Conservation (phyloP, 2,797 vertebrate species). For the Gymnoscopelus braueri region DNA sequence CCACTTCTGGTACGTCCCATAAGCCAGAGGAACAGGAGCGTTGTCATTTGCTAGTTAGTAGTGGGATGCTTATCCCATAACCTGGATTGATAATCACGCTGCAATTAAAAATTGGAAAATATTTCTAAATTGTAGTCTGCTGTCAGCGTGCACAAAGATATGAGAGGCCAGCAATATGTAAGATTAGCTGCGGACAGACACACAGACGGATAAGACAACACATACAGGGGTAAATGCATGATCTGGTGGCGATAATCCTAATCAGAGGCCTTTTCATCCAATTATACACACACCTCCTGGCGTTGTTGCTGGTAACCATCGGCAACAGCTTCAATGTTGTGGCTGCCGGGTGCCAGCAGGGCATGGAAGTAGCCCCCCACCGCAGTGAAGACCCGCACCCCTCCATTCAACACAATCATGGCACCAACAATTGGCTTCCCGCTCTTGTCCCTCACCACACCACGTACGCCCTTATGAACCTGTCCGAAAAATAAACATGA, state of each 20-base stretch:
- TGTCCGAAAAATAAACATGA: conserved; percentile 57
- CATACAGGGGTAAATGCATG: too few species aligned
- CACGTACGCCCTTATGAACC: conserved; percentile 97
- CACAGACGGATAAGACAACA: too few species aligned
- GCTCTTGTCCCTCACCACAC: conserved; percentile 90
- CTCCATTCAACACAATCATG: conserved; percentile 88
- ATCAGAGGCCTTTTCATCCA: not conserved
- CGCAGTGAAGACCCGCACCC: conserved; percentile 83
- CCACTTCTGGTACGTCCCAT: too few species aligned
- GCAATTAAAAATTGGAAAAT: too few species aligned
- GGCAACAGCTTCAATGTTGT: conserved; percentile 90
- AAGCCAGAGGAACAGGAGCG: too few species aligned
- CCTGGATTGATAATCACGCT: too few species aligned
- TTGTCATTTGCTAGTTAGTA: too few species aligned
- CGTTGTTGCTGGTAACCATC: conserved; percentile 94
- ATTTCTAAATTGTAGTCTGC: too few species aligned
- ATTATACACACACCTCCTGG: conserved; percentile 79
- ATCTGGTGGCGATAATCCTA: too few species aligned
- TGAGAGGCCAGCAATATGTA: not conserved
- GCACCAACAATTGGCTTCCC: conserved; percentile 92
- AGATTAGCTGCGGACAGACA: too few species aligned
- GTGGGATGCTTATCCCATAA: too few species aligned
- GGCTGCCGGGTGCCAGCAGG: conserved; percentile 89
- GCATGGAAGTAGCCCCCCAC: conserved; percentile 94
- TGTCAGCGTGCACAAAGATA: not conserved